Evolutionary conservation across 1,140 invertebrate genomes (phyloP).

Genomic region (Megathymus violae): DNA sequence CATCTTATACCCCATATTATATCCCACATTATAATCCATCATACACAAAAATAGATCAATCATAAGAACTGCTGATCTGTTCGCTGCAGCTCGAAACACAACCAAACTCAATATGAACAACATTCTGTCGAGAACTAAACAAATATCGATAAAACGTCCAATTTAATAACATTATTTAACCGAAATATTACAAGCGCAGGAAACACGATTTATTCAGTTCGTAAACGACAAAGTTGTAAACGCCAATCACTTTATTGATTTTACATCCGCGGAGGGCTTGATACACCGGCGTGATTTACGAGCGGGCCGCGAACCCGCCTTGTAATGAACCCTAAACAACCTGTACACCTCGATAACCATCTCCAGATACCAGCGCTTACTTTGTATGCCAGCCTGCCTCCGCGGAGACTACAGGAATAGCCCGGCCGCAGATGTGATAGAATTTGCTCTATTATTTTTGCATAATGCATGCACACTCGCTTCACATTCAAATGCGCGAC

Average conservation of each 20-base stretch:
- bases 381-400: conserved; percentile 14
- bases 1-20: too few species aligned
- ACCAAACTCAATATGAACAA: too few species aligned
- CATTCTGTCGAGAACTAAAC: too few species aligned
- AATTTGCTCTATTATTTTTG: conserved; percentile 33
- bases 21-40: too few species aligned
- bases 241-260: conserved; percentile 29
- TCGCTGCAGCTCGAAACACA: too few species aligned
- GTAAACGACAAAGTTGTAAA: conserved; percentile 15
- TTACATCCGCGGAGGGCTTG: conserved; percentile 21
- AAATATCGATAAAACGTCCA: not conserved
- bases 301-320: conserved; percentile 5
- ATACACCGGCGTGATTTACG: conserved; percentile 28
- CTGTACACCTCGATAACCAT: conserved; percentile 21
- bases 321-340: conserved; percentile 28
- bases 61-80: too few species aligned
- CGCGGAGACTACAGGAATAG: conserved; percentile 17
- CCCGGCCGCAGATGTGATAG: conserved; percentile 26
- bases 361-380: conserved; percentile 19
- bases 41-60: too few species aligned
- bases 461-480: conserved; percentile 19
- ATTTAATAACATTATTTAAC: not conserved
- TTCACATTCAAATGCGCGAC: conserved; percentile 18
- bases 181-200: not conserved
- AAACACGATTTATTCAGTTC: conserved; percentile 8